Evolutionary conservation across 2,888 invertebrate genomes (phyloP).

Genomic region (Hypolimnas misippus): DNA sequence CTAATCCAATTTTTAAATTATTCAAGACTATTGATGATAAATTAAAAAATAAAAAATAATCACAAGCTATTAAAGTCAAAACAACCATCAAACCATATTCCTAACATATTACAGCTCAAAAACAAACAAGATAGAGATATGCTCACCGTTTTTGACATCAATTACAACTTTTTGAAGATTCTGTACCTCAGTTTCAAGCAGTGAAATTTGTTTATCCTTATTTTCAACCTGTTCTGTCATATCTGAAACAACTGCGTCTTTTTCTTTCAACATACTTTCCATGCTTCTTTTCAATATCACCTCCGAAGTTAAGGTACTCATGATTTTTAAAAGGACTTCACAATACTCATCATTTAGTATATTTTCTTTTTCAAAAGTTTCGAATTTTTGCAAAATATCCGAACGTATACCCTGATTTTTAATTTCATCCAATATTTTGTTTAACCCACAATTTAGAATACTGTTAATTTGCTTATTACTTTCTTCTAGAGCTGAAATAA

Average conservation of each 20-base stretch:
- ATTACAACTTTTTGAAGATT: constrained; percentile 49
- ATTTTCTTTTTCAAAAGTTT: constrained; percentile 16
- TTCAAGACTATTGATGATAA: too few relatives aligned
- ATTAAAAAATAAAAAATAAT: too few relatives aligned
- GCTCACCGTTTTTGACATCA: constrained; percentile 57
- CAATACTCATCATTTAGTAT: constrained; percentile 45
- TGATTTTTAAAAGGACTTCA: constrained; percentile 50
- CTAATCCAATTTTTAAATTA: too few relatives aligned
- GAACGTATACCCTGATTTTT: constrained; percentile 45
- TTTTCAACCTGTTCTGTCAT: constrained; percentile 49
- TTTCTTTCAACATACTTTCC: constrained; percentile 50
- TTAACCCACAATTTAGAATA: constrained; percentile 47
- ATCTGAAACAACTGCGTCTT: constrained; percentile 47
- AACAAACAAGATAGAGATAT: too few relatives aligned
- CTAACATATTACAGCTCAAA: too few relatives aligned
- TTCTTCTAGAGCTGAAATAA: constrained; percentile 37
- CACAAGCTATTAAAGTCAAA: too few relatives aligned
- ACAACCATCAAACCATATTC: too few relatives aligned
- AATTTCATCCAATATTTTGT: constrained; percentile 48
- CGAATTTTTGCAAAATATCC: constrained; percentile 48
- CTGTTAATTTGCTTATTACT: constrained; percentile 42
- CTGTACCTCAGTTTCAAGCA: constrained; percentile 51
- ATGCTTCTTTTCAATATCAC: constrained; percentile 48
- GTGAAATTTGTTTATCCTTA: constrained; percentile 51
- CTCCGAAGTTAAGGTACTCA: constrained; percentile 50